Conservation (phyloP, 2,888 invertebrate genomes). For the Dascillus cervinus region DNA sequence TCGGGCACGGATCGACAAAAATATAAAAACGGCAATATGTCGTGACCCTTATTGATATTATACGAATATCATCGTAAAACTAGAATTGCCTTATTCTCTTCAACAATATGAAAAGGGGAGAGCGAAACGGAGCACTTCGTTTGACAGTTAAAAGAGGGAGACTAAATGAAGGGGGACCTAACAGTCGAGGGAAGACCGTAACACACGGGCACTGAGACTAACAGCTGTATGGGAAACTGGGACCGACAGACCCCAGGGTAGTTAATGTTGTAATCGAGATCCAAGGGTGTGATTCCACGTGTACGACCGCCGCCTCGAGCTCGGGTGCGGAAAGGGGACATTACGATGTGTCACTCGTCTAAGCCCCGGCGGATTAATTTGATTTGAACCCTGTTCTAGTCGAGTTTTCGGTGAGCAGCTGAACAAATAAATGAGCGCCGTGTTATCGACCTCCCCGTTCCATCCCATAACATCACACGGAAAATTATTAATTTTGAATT, state of each 20-base stretch:
- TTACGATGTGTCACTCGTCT: constrained; percentile 32
- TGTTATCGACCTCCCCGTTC: too few species aligned
- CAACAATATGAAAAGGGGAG: neutral
- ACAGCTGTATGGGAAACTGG: constrained; percentile 6
- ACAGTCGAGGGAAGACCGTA: neutral
- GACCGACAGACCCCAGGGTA: constrained; percentile 5
- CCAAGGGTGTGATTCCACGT: constrained; percentile 15
- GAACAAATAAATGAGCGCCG: too few species aligned
- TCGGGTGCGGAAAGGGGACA: constrained; percentile 25
- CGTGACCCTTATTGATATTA: too few species aligned
- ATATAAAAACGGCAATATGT: too few species aligned
- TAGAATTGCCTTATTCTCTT: neutral
- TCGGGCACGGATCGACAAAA: too few species aligned
- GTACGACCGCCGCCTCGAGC: constrained; percentile 15
- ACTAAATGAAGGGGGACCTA: neutral
- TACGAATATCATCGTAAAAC: too few species aligned
- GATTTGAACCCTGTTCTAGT: constrained; percentile 25
- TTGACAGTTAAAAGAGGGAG: neutral
- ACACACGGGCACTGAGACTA: neutral
- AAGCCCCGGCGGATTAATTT: constrained; percentile 29
- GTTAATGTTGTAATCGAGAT: constrained; percentile 16
- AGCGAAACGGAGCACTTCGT: neutral
- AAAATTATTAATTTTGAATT: too few species aligned
- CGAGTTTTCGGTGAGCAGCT: constrained; percentile 13
- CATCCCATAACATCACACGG: too few species aligned